Evolutionary conservation across 2,113 vertebrate genomes (phyloP), one percentile per base, ranked within the genome.

Genomic region (Miniopterus natalensis): DNA sequence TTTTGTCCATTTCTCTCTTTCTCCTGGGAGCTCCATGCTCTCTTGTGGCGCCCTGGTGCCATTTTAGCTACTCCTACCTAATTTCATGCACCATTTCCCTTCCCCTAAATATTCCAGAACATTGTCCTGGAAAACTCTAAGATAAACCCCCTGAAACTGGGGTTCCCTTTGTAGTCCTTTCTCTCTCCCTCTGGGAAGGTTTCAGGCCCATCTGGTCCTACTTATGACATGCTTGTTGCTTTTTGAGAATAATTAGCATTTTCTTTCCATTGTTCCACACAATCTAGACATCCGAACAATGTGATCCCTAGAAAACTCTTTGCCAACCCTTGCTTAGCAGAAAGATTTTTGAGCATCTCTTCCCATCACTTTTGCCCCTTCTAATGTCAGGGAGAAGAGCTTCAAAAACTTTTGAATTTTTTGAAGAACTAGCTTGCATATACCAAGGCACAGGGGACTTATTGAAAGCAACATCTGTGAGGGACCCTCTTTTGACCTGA

Each of bases 191-290:
- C 84, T 95, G 93, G 79, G 57, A 91, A 95, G 77, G 20, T 93
- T 95, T 89, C 94, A 96, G 92, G 83, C 49, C 79, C 93, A 97
- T 96, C 93, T 97, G 97, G 93, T 96, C 66, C 18, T 18, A 86
- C 42, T 97, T 95, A 95, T 78, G 85, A 78, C 73, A 78, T 13
- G 73, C 83, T 90, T 59, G 31, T 59, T 97, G 61, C 66, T 88
- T 94, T 96, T 84, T 89, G 40, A 87, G 89, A 96, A 90, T 59
- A 92, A 96, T 95, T 84, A 93, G 95, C 86, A 80, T 47, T 96
- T 92, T 96, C 45, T 92, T 95, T 92, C 86, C 96, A 92, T 45
- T 75, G 75, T 88, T 94, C 47, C 83, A 42, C 27, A 84, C 51
- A 79, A 75, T 97, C 63, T 96, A 75, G 94, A 94, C 92, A 96